phyloP scores from a whole-genome alignment of 2,113 vertebrate genomes.

The Pituophis catenifer region DNA sequence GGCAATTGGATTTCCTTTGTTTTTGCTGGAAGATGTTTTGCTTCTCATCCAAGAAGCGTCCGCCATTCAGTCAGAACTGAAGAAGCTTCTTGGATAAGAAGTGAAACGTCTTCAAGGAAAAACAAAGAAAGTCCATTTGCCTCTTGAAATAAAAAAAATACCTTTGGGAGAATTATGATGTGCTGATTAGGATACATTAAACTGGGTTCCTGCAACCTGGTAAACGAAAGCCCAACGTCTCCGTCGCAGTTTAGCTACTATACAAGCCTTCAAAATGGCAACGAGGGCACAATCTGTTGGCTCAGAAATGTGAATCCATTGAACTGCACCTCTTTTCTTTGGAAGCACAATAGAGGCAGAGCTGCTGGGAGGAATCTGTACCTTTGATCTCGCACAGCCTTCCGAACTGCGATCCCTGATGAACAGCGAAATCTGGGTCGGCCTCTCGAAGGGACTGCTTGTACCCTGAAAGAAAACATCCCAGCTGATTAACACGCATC shows the following conservation, averaged over 20 bases:
- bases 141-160: not conserved
- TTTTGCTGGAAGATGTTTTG: not conserved
- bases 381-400: constrained; percentile 84
- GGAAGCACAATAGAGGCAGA: rapidly evolving
- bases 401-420: constrained; percentile 84
- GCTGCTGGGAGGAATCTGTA: constrained; percentile 36
- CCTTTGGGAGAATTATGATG: not conserved
- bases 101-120: not conserved
- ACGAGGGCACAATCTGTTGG: not conserved
- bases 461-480: constrained; percentile 75
- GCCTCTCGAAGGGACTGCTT: constrained; percentile 64
- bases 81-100: not conserved
- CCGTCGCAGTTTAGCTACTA: not conserved
- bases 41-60: not conserved
- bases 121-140: not conserved
- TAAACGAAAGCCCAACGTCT: not conserved
- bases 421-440: constrained; percentile 68
- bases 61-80: not conserved
- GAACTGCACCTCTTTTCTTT: not conserved
- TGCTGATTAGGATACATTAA: not conserved
- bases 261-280: not conserved
- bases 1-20: not conserved
- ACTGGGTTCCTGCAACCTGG: not conserved
- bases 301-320: not conserved
- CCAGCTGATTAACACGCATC: not conserved